Base-by-base conservation (phyloP, 2,888 invertebrate genomes). In the Dysmachus trigonus region DNA sequence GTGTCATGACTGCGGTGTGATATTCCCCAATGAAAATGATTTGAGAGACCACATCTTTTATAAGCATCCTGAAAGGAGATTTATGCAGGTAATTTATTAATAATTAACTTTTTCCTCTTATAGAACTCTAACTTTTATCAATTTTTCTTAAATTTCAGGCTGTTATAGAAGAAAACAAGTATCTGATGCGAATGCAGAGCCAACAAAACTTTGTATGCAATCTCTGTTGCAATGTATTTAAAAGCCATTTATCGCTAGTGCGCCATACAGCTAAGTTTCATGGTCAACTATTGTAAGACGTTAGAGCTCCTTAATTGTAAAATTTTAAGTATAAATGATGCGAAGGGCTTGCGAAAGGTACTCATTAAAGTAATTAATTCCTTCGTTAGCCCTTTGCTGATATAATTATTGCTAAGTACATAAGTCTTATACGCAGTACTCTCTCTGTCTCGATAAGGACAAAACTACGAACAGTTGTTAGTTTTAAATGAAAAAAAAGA, bases 261-360 rank as follows among this genome's bases (percentile, higher is more conserved):
- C 89, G 89, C 85, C 89, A 89, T 87, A 89, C 89, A 86, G 88
- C 88, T 87, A 89, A 89, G 87, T 89, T 89, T 88, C 89, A 89
- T 86, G 89, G 88, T 87, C 89, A 89, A 87, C 88, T 88, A 86
- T 87, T 88, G 88, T 88, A 88, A 88, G 87, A 87, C 62, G 33
- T 53, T 82, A 82, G 35, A 62, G n/a, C 7, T 62, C n/a, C 33
- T 62, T 82, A 62, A 53, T 33, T 62, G 22, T 51, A 82, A 41
- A 82, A 72, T 51, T 33, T 47, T 71, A 72, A 72, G 72, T 30
- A 51, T 41, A 83, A 72, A n/a, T 27, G n/a, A n/a, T 73, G 13
- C 4, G 73, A 33, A 31, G 33, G 33, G 31, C 73, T n/a, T 73
- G 33, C 10, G 73, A 6, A 30, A 31, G n/a, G 33, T 1, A 22